Conservation (phyloP, 2,113 vertebrate genomes). For the Atrichornis clamosus region DNA sequence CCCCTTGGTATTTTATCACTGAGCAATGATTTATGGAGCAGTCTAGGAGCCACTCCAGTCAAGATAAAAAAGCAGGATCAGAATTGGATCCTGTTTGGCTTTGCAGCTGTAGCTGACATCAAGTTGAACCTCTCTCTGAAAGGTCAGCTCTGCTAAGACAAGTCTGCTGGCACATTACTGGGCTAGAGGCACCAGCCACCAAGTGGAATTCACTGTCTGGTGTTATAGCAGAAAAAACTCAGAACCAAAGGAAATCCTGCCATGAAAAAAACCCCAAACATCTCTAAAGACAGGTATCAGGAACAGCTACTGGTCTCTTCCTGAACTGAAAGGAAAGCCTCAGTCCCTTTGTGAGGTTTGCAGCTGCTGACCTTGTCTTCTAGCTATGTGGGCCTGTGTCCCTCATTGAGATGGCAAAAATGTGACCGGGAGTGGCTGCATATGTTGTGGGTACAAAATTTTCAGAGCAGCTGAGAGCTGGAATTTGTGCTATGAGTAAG, state of each 20-base stretch:
- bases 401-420: not conserved
- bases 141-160: not conserved
- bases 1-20: not conserved
- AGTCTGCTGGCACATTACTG: not conserved
- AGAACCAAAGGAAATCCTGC: not conserved
- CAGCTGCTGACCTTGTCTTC: not conserved
- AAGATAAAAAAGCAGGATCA: not conserved
- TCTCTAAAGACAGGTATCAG: not conserved
- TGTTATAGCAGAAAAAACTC: not conserved
- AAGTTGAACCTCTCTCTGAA: not conserved
- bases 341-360: not conserved
- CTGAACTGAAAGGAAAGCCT: not conserved
- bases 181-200: not conserved
- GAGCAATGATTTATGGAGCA: not conserved
- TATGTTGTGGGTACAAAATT: not conserved
- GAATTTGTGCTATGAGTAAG: constrained; percentile 19
- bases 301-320: not conserved
- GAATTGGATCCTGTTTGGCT: not conserved
- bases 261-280: rapidly evolving
- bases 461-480: not conserved
- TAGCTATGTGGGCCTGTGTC: not conserved
- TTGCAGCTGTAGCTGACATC: not conserved
- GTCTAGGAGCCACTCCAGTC: not conserved
- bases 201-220: not conserved
- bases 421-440: not conserved